Evolutionary conservation across 2,888 invertebrate genomes (phyloP).

Genomic region (Strigamia crassipes): DNA sequence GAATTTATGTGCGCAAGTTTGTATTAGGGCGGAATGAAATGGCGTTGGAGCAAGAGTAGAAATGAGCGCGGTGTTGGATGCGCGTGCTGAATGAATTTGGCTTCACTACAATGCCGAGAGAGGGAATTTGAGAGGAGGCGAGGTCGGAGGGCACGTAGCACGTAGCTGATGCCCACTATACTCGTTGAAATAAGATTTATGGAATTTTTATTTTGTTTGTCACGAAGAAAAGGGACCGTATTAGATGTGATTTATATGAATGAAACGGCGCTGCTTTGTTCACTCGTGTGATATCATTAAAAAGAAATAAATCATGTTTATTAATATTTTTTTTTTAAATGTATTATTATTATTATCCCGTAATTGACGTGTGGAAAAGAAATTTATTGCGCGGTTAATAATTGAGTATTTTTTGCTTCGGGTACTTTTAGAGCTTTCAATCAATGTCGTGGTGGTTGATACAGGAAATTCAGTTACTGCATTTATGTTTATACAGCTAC

Average conservation of each 20-base stretch:
- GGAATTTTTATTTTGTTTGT: slow-evolving; percentile 26
- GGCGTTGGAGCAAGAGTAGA: background rate
- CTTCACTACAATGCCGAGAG: background rate
- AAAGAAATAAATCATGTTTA: background rate
- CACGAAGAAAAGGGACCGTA: slow-evolving; percentile 2
- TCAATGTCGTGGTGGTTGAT: too few species aligned
- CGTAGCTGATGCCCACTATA: background rate
- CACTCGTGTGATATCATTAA: background rate
- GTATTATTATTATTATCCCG: too few species aligned
- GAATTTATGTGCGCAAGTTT: background rate
- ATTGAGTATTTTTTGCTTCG: too few species aligned
- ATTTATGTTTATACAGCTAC: too few species aligned
- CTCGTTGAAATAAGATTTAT: background rate
- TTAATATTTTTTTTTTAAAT: too few species aligned
- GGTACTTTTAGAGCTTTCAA: too few species aligned
- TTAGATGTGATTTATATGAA: slow-evolving; percentile 16
- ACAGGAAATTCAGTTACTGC: too few species aligned
- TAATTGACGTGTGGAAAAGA: too few species aligned
- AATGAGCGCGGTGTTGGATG: slow-evolving; percentile 9
- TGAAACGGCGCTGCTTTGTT: background rate
- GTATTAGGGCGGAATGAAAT: background rate
- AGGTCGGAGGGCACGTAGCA: background rate
- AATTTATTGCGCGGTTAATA: too few species aligned
- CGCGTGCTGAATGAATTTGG: slow-evolving; percentile 3
- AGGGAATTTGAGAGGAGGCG: background rate